Evolutionary conservation across 2,888 invertebrate species (phyloP).

Genomic region (Leptura quadrifasciata): DNA sequence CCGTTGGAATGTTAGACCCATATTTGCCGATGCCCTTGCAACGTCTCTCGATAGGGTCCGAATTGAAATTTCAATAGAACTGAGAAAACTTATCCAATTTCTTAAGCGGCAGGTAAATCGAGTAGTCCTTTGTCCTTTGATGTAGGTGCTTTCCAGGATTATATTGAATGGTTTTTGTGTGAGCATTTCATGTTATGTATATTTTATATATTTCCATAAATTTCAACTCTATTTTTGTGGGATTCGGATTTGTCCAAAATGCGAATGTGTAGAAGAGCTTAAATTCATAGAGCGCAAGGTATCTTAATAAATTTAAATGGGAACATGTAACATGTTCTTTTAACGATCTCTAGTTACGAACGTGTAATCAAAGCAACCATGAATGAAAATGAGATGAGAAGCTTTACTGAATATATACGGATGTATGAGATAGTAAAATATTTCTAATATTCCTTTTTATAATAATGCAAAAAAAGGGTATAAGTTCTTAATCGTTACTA

Average conservation of each 20-base stretch:
- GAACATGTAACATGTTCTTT: not conserved
- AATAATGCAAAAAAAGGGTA: too few species aligned
- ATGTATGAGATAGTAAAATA: too few species aligned
- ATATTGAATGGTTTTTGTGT: conserved; percentile 39
- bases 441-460: too few species aligned
- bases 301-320: not conserved
- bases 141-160: conserved; percentile 37
- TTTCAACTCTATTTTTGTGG: conserved; percentile 12
- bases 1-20: not conserved
- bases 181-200: conserved; percentile 22
- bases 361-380: not conserved
- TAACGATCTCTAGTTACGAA: not conserved
- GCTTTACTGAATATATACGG: too few species aligned
- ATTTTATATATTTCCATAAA: conserved; percentile 38
- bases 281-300: not conserved
- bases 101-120: conserved; percentile 51
- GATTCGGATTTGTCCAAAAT: not conserved
- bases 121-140: conserved; percentile 51
- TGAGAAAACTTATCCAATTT: conserved; percentile 46
- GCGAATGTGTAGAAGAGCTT: not conserved
- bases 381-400: too few species aligned
- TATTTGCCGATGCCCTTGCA: conserved; percentile 2
- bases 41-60: conserved; percentile 17
- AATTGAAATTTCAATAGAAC: conserved; percentile 43
- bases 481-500: too few species aligned